Evolutionary conservation across 2,797 vertebrate genomes (phyloP).

Genomic region (Podarcis lilfordi): DNA sequence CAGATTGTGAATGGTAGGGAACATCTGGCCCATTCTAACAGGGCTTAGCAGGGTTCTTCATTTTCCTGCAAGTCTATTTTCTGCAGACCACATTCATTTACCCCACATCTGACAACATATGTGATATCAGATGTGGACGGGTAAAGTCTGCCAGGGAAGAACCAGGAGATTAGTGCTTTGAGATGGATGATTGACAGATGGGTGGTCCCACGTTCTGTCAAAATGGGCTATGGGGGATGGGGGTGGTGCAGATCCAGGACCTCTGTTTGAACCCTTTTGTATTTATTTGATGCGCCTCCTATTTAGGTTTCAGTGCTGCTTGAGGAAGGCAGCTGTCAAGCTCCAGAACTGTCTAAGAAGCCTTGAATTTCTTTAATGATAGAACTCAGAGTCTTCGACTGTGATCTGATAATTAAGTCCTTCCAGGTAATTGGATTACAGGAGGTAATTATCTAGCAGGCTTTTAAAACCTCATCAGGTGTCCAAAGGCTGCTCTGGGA

Average conservation of each 20-base stretch:
- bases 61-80: no score
- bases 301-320: not conserved
- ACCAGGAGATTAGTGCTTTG: no score
- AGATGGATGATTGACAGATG: no score
- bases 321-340: slow-evolving; percentile 47
- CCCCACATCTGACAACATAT: no score
- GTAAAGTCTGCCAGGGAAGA: no score
- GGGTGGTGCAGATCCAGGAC: not conserved
- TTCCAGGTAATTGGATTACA: slow-evolving; percentile 64
- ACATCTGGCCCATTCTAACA: no score
- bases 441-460: slow-evolving; percentile 33
- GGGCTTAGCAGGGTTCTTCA: no score
- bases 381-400: slow-evolving; percentile 33
- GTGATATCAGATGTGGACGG: no score
- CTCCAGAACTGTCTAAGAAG: slow-evolving; percentile 30
- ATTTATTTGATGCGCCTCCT: not conserved
- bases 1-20: no score
- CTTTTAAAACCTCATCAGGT: slow-evolving; percentile 57
- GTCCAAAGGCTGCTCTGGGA: slow-evolving; percentile 1
- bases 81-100: no score
- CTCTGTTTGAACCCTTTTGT: not conserved
- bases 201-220: no score
- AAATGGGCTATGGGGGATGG: no score
- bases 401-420: slow-evolving; percentile 68
- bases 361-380: slow-evolving; percentile 55